Percentiles rank a stretch among this genome's conserved stretches.
Evolutionary conservation across 2,113 vertebrate species (phyloP).

Genomic region (Aleadryas rufinucha): DNA sequence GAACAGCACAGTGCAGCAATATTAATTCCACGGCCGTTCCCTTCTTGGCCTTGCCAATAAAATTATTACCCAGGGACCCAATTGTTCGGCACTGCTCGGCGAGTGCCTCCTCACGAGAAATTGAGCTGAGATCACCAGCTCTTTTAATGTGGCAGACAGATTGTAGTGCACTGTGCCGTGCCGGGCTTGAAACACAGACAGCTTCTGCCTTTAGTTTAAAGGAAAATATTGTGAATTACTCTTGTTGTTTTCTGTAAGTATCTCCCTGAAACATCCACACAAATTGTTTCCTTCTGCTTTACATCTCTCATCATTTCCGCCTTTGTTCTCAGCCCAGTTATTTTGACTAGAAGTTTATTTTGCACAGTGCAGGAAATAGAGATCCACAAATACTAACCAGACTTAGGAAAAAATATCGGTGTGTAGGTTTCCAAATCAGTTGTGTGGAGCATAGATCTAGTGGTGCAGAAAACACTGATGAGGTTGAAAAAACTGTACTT

Average conservation of each 20-base stretch:
- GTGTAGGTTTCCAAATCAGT: neutral
- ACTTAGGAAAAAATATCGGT: neutral
- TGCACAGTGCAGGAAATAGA: neutral
- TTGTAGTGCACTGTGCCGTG: fast-evolving
- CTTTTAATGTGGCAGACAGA: neutral
- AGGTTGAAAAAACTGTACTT: neutral
- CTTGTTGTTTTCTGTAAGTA: neutral
- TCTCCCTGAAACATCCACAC: neutral
- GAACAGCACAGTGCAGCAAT: slow-evolving; percentile 40
- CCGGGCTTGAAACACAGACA: neutral
- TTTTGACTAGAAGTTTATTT: slow-evolving; percentile 22
- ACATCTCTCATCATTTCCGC: neutral
- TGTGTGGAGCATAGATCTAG: neutral
- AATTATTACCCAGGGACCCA: slow-evolving; percentile 51
- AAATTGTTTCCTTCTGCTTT: slow-evolving; percentile 23
- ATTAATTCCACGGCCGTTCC: slow-evolving; percentile 22
- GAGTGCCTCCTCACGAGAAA: neutral
- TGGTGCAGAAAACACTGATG: neutral
- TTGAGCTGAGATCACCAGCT: neutral
- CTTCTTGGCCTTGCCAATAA: slow-evolving; percentile 49
- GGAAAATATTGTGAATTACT: neutral
- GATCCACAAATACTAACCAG: neutral
- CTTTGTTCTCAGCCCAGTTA: neutral
- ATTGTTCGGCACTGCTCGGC: neutral
- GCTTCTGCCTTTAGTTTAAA: neutral